phyloP scores from a whole-genome alignment of 2,113 vertebrate species.

The Entomyzon cyanotis region DNA sequence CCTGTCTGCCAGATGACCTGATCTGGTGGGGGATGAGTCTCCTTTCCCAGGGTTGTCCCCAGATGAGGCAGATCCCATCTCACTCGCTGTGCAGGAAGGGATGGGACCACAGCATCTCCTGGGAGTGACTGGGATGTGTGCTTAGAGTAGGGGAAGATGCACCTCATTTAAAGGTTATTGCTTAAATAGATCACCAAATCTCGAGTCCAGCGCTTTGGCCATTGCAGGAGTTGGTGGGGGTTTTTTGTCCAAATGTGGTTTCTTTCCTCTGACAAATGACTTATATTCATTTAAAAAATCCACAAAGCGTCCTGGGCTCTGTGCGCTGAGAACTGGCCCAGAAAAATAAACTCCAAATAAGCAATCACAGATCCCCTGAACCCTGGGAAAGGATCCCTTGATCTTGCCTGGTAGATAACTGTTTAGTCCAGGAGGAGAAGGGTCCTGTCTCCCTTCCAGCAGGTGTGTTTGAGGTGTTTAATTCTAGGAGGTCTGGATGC shows the following conservation, averaged over 20 bases:
- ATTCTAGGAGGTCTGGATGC: not conserved
- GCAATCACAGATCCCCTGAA: not conserved
- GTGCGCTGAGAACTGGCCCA: not conserved
- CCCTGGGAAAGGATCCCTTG: not conserved
- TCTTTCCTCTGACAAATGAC: not conserved
- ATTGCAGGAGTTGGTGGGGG: not conserved
- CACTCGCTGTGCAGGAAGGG: accelerated
- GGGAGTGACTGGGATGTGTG: not conserved
- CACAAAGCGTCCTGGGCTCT: not conserved
- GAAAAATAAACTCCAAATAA: not conserved
- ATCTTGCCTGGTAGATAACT: not conserved
- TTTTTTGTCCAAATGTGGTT: not conserved
- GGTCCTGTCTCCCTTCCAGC: not conserved
- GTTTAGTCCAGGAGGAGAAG: not conserved
- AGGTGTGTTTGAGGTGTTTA: accelerated
- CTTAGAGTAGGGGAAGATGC: not conserved
- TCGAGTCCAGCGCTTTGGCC: not conserved
- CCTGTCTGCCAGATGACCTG: not conserved
- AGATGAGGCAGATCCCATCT: not conserved
- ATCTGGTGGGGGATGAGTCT: not conserved
- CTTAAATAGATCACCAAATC: not conserved
- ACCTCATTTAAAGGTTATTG: not conserved
- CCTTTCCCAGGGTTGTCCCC: not conserved
- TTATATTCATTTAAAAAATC: not conserved
- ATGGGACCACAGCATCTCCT: not conserved